phyloP scores from a whole-genome alignment of 2,797 vertebrate genomes.

The Mus caroli region DNA sequence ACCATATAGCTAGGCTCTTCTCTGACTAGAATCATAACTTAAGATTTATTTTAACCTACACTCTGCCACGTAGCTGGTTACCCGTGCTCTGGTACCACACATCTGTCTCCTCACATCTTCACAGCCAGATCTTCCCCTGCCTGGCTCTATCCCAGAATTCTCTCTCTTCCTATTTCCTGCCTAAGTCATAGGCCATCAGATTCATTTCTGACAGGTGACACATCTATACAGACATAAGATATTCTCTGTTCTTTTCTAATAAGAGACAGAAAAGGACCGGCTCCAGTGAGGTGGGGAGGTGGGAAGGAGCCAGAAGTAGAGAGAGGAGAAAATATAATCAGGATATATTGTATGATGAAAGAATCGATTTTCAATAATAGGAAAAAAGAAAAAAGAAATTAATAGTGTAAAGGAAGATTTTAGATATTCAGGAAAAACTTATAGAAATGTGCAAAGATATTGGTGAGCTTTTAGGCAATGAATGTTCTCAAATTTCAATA shows the following conservation, averaged over 20 bases:
- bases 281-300: background rate
- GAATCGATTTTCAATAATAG: background rate
- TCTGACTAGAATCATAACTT: too few species aligned
- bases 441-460: slow-evolving; percentile 66
- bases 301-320: background rate
- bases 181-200: too few species aligned
- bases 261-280: background rate
- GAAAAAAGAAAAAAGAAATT: background rate
- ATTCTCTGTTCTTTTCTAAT: background rate
- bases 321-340: background rate
- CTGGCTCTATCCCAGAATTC: too few species aligned
- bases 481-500: slow-evolving; percentile 34
- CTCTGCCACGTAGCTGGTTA: too few species aligned
- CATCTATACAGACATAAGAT: too few species aligned
- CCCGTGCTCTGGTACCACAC: too few species aligned
- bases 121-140: too few species aligned
- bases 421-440: slow-evolving; percentile 71
- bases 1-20: too few species aligned
- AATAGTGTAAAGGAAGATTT: slow-evolving; percentile 59
- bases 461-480: background rate
- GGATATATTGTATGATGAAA: background rate
- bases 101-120: too few species aligned
- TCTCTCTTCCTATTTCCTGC: too few species aligned
- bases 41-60: too few species aligned
- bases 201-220: too few species aligned